Evolutionary conservation across 2,797 vertebrate species (phyloP).

Genomic region (Anabacerthia variegaticeps): DNA sequence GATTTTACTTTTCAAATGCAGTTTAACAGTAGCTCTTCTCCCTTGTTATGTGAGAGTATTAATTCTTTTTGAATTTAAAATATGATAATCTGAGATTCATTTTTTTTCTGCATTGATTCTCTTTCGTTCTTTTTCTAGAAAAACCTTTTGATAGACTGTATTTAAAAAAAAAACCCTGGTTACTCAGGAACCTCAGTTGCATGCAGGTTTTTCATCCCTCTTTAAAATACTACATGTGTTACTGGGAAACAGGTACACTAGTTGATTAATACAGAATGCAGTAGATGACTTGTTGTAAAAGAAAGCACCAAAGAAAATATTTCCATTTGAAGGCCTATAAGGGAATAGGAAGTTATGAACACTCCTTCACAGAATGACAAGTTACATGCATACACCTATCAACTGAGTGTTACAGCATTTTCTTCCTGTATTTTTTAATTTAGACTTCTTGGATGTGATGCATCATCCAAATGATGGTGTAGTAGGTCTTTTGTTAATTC

Average conservation of each 20-base stretch:
- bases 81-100: background rate
- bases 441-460: background rate
- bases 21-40: background rate
- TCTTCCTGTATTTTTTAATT: background rate
- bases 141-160: background rate
- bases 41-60: background rate
- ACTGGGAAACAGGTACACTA: background rate
- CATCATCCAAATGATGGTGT: background rate
- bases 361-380: background rate
- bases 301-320: background rate
- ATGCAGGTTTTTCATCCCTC: background rate
- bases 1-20: background rate
- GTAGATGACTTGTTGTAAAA: background rate
- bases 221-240: background rate
- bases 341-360: background rate
- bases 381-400: background rate
- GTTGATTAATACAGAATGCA: background rate
- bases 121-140: background rate
- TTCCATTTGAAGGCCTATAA: background rate
- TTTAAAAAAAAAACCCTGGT: background rate
- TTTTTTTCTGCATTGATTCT: background rate
- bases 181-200: background rate
- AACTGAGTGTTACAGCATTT: background rate
- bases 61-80: background rate
- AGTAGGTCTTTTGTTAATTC: background rate